These are phyloP conservation scores for Eledone cirrhosa DNA, from an alignment of 2,888 invertebrate genomes.

Conservation along the genomic window DNA sequence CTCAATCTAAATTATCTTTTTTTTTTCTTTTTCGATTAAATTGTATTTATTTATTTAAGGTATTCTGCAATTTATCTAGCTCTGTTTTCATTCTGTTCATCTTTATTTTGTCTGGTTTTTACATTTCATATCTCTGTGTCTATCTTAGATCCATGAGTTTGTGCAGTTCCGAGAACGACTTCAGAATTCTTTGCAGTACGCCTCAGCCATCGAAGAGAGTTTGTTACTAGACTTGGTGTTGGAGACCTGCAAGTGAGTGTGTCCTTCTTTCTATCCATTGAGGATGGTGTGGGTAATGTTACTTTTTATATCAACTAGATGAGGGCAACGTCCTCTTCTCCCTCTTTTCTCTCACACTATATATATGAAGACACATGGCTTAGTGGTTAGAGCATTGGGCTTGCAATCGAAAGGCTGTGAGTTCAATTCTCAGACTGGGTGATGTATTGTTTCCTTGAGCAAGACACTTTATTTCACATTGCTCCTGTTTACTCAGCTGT, in stretches of 20 bases:
- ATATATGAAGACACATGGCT: no score
- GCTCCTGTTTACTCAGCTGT: no score
- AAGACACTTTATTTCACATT: no score
- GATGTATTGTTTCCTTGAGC: no score
- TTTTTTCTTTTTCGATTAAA: neutral
- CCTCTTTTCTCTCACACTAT: no score
- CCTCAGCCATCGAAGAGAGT: conserved; percentile 53
- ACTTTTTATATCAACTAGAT: no score
- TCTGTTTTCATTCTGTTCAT: neutral
- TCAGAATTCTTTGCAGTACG: conserved; percentile 83
- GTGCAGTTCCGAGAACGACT: conserved; percentile 83
- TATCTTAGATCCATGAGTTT: conserved; percentile 79
- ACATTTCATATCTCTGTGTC: conserved; percentile 24
- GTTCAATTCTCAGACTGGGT: no score
- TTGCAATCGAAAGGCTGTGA: no score
- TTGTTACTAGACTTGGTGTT: conserved; percentile 72
- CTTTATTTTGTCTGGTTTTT: neutral
- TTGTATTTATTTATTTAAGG: neutral
- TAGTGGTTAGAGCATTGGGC: no score
- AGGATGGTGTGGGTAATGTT: neutral
- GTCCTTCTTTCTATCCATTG: neutral
- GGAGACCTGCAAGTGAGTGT: conserved; percentile 66
- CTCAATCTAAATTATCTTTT: no score
- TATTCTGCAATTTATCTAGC: neutral
- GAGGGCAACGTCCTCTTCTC: no score